Percentiles rank a stretch among this genome's conserved stretches.
These are phyloP conservation scores for Spodoptera picta DNA, from an alignment of 2,888 invertebrate species.

Conservation along the genomic window DNA sequence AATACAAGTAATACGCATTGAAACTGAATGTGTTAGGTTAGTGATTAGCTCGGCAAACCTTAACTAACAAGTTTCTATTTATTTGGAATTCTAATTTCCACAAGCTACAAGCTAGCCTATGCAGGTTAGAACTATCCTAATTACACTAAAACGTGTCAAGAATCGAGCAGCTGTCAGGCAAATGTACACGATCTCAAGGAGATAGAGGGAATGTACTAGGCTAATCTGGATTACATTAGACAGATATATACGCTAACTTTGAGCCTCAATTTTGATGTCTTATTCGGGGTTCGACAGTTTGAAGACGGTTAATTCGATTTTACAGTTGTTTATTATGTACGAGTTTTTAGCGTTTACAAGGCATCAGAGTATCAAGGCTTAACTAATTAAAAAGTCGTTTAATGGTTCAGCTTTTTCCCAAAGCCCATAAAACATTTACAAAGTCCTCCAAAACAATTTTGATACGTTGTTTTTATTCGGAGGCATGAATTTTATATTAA, in stretches of 20 bases:
- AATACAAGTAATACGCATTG: too few species aligned
- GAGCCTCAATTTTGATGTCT: neutral
- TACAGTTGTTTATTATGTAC: too few species aligned
- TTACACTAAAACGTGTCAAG: neutral
- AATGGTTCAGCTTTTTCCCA: too few species aligned
- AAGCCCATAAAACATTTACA: too few species aligned
- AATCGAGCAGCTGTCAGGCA: constrained; percentile 7
- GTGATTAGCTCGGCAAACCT: neutral
- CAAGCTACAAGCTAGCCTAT: neutral
- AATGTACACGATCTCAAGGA: constrained; percentile 1
- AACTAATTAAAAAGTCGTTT: too few species aligned
- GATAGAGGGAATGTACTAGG: neutral
- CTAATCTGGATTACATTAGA: constrained; percentile 4
- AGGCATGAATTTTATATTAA: too few species aligned
- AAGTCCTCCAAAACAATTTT: too few species aligned
- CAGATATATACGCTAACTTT: too few species aligned
- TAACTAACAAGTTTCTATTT: constrained; percentile 4
- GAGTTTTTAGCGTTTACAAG: too few species aligned
- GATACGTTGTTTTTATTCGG: too few species aligned
- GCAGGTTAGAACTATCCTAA: neutral
- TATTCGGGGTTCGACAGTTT: constrained; percentile 1
- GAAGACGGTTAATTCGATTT: neutral
- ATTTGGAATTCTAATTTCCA: constrained; percentile 8
- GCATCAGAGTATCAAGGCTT: too few species aligned
- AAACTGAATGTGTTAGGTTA: neutral